These are phyloP conservation scores for Coregonus clupeaformis DNA, from an alignment of 2,113 vertebrate genomes.

Conservation along the genomic window DNA sequence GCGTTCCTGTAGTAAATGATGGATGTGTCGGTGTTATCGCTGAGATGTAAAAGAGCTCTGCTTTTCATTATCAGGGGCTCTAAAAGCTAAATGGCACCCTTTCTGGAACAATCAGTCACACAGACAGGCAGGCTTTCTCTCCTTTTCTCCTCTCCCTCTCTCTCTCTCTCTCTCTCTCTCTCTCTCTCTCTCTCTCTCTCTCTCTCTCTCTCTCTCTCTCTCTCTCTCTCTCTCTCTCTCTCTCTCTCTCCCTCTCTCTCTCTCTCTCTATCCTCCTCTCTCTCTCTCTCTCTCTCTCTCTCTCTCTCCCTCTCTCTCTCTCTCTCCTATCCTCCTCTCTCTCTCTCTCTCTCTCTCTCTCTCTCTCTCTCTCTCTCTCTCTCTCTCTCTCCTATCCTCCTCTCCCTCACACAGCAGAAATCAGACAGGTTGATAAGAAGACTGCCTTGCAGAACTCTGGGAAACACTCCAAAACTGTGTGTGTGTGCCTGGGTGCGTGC, in stretches of 20 bases:
- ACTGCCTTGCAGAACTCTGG: conserved; percentile 32
- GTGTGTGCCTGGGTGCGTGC: conserved; percentile 8
- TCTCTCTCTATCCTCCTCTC: not conserved
- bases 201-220: not conserved
- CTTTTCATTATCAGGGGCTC: too few relatives aligned
- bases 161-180: too few relatives aligned
- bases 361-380: not conserved
- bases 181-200: conserved; percentile 1
- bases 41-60: too few relatives aligned
- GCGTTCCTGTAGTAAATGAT: too few relatives aligned
- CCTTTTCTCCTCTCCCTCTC: not conserved
- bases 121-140: too few relatives aligned
- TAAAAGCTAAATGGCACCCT: too few relatives aligned
- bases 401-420: conserved; percentile 19
- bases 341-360: not conserved
- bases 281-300: not conserved
- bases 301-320: not conserved
- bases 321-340: not conserved
- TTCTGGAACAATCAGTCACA: too few relatives aligned
- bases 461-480: conserved; percentile 1
- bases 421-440: conserved; percentile 50
- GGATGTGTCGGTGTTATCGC: too few relatives aligned
- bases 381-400: not conserved
- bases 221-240: not conserved
- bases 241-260: not conserved